phyloP scores from a whole-genome alignment of 2,113 vertebrate species.

The Gallinago jamesoni region DNA sequence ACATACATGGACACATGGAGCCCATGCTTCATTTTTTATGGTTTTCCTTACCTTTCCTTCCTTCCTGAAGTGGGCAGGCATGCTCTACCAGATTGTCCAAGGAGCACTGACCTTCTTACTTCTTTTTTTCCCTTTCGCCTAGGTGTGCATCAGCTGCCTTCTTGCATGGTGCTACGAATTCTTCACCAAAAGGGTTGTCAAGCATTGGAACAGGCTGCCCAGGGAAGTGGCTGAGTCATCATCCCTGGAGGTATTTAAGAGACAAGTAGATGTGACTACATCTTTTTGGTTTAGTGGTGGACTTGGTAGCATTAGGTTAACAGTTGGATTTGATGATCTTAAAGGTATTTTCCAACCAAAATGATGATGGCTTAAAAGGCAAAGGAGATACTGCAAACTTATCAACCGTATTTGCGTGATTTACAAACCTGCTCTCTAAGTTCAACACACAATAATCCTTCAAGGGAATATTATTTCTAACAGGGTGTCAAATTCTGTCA shows the following conservation, averaged over 20 bases:
- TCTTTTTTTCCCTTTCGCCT: background rate
- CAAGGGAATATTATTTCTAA: background rate
- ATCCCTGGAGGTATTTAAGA: background rate
- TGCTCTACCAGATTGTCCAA: background rate
- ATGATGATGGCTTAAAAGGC: background rate
- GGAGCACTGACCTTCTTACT: background rate
- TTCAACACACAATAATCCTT: background rate
- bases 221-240: too few relatives aligned
- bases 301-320: too few relatives aligned
- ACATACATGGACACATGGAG: fast-evolving
- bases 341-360: background rate
- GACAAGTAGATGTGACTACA: fast-evolving
- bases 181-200: background rate
- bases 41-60: background rate
- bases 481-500: background rate
- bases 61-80: background rate
- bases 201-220: background rate
- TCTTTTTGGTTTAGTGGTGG: background rate
- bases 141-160: background rate
- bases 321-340: background rate
- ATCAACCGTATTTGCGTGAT: background rate
- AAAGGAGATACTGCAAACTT: background rate
- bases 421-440: background rate
- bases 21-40: background rate
- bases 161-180: background rate